A percentile compares a stretch with the other conserved stretches of the same genome.
These are phyloP conservation scores for Notechis scutatus DNA, from an alignment of 2,113 vertebrate genomes.

Conservation along the genomic window DNA sequence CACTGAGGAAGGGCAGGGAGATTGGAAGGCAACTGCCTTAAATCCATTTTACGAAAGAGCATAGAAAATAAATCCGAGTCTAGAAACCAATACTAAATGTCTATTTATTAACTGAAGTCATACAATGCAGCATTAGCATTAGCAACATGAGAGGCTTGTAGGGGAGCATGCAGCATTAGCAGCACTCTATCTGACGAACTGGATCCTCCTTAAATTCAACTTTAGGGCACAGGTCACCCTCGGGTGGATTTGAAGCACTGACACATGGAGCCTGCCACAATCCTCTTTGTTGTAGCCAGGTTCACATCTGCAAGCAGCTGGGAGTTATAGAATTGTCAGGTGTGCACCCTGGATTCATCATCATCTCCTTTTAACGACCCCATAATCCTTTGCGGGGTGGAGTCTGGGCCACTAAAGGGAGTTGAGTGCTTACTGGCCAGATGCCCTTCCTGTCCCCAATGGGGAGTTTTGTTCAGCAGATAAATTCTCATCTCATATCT, in stretches of 20 bases:
- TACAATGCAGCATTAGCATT: not conserved
- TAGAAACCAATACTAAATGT: not conserved
- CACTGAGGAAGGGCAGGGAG: no score
- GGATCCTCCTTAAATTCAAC: not conserved
- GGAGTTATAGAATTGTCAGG: not conserved
- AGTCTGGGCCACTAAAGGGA: no score
- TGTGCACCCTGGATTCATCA: no score
- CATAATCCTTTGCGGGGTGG: no score
- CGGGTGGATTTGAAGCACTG: not conserved
- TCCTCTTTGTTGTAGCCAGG: not conserved
- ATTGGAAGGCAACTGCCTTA: no score
- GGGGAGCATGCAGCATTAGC: not conserved
- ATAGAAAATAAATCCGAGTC: not conserved
- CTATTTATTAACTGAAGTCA: not conserved
- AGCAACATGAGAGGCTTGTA: not conserved
- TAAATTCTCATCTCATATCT: no score
- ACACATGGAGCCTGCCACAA: no score
- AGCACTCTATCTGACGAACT: not conserved
- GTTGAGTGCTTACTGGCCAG: no score
- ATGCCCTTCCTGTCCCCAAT: no score
- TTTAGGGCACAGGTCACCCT: not conserved
- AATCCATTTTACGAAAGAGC: not conserved
- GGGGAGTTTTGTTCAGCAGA: no score
- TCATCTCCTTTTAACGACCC: no score
- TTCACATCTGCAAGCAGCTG: not conserved